Base-by-base conservation (phyloP, 2,888 invertebrate species). In the Bombyx huttoni region DNA sequence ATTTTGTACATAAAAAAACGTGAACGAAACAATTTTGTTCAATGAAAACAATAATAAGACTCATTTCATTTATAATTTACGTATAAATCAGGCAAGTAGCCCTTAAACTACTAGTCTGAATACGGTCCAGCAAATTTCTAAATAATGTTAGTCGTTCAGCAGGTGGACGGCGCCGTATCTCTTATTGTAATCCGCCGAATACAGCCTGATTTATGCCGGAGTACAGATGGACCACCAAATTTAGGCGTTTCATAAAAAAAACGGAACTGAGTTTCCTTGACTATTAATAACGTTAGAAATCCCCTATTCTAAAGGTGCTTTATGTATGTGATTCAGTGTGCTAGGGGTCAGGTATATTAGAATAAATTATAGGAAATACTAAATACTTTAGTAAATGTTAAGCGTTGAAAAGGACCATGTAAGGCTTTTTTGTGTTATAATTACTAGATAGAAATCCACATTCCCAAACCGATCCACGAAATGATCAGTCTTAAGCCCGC, bases 91-190 rank as follows among this genome's bases (percentile, higher is more conserved):
- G 12, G 49, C 47, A 47, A 49, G 34, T 49, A 35, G 48, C 33
- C 46, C 48, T 46, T 40, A 51, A 51, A 49, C 48, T 50, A 50
- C 48, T 51, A 46, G 49, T 49, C 49, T 51, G 61, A 60, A 62
- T 65, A 78, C 81, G 85, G 76, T 67, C 72, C 73, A 78, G 76
- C 75, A 80, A 81, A 80, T 79, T 72, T 67, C 75, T 83, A 79
- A 81, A 78, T 81, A 81, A 85, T 83, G 69, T 76, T 65, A 71
- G 72, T 73, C 79, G 81, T 79, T 80, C 77, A 77, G 79, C 87
- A 87, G 87, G 87, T 88, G 86, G 85, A 87, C 84, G 78, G 64
- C 63, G 80, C 81, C 88, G 86, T 88, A 85, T 87, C 81, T 87
- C 88, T 85, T 80, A 72, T 68, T 70, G 87, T 88, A 88, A 88